Base-by-base conservation (phyloP, 2,888 invertebrate genomes). In the Epinotia bilunana region DNA sequence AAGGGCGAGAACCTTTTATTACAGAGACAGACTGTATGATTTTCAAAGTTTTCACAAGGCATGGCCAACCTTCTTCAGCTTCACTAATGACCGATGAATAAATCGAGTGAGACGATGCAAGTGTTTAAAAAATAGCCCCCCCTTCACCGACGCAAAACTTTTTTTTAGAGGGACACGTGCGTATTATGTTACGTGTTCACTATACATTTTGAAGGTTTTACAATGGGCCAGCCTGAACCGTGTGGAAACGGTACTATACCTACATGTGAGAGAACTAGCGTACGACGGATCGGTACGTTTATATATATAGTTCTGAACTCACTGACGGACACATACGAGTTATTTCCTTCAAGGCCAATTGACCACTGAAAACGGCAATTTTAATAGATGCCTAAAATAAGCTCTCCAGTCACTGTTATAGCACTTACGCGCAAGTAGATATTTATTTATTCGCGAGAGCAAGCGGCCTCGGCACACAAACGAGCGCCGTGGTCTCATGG, bases 401-500 rank as follows among this genome's bases (percentile, higher is more conserved):
- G 43, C 28, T 16, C 39, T 63, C 39, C 61, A 46, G 73, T 58
- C 49, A 65, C 65, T 67, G 28, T 23, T 67, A 55, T 23, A 72
- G 55, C 60, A 28, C 61, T 55, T 62, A 57, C 46, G n/a, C 55
- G 62, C 55, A 72, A 62, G 60, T 65, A 73, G 39, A 43, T 60
- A 64, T 79, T 76, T 81, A 78, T 79, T 80, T 81, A 84, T 84
- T 82, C 80, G 79, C 80, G 80, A 83, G 82, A 83, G 88, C 83
- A 64, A 88, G 58, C 86, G 90, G 79, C 92, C 92, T 88, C 90
- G 92, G 85, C 90, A 84, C 79, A 89, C 79, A 87, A 87, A 86
- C 83, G 80, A 80, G 79, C 79, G 79, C 76, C 78, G 46, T 58
- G 77, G 78, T 82, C 85, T 86, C 85, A 83, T 81, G 82, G 80